Percentiles rank a stretch among this genome's conserved stretches.
Conservation (phyloP, 2,888 invertebrate species). For the Lithosia quadra region DNA sequence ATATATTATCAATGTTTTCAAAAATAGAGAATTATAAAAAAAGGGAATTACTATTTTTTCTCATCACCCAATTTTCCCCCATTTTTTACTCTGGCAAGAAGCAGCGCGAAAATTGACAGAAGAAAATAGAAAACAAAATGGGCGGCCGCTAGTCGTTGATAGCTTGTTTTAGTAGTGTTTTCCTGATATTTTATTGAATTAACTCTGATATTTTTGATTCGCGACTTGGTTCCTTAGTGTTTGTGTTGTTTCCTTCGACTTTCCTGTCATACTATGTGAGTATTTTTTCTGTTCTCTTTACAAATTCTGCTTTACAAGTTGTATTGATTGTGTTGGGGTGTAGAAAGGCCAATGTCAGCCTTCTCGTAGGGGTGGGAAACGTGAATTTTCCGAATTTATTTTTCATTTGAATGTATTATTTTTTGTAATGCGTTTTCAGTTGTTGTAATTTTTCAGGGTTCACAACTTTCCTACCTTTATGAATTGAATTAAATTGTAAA, state of each 20-base stretch:
- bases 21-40: neutral
- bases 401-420: conserved; percentile 9
- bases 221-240: conserved; percentile 56
- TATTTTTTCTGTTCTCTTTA: conserved; percentile 57
- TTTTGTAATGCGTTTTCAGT: neutral
- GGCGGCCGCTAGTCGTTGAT: conserved; percentile 65
- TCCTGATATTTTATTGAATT: conserved; percentile 61
- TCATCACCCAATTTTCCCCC: conserved; percentile 24
- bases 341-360: conserved; percentile 81
- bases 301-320: conserved; percentile 55
- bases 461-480: neutral
- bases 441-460: too few species aligned
- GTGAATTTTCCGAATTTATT: conserved; percentile 41
- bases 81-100: conserved; percentile 42
- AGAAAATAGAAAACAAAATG: conserved; percentile 71
- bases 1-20: too few species aligned
- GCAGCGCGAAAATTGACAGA: conserved; percentile 58
- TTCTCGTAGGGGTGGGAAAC: conserved; percentile 49
- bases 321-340: conserved; percentile 76
- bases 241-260: conserved; percentile 61
- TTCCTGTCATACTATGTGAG: conserved; percentile 68
- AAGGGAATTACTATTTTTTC: neutral
- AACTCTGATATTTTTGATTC: conserved; percentile 49
- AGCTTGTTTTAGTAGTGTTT: conserved; percentile 61
- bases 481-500: neutral